Evolutionary conservation across 2,797 vertebrate species (phyloP).

Genomic region (Ceryle rudis): DNA sequence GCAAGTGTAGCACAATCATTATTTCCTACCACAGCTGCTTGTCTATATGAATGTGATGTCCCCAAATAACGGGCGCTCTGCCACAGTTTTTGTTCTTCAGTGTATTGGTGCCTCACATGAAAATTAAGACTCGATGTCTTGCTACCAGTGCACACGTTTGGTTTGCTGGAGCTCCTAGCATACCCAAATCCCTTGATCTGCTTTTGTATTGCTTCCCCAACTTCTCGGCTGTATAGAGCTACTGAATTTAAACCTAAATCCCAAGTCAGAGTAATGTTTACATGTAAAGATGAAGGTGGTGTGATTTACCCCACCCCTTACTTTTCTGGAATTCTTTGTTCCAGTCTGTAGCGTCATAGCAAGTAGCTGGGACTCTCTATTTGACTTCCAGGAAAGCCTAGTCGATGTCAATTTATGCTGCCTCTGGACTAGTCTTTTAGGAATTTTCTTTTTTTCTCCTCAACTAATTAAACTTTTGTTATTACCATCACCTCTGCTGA

Average conservation of each 20-base stretch:
- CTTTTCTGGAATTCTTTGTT: constrained; percentile 17
- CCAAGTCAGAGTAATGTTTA: not conserved
- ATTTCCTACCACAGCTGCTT: not conserved
- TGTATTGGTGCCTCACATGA: not conserved
- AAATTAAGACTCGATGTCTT: not conserved
- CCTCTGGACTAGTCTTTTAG: constrained; percentile 44
- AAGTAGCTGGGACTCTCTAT: not conserved
- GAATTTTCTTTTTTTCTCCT: constrained; percentile 27
- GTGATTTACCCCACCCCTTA: not conserved
- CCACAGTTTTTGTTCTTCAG: not conserved
- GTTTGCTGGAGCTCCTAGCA: not conserved
- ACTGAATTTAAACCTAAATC: not conserved
- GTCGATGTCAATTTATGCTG: constrained; percentile 6
- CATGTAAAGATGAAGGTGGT: not conserved
- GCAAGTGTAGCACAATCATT: not conserved
- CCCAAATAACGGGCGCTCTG: not conserved
- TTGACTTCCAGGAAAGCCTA: constrained; percentile 32
- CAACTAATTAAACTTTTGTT: constrained; percentile 47
- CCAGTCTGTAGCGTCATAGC: not conserved
- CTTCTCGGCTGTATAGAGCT: not conserved
- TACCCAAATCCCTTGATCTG: not conserved
- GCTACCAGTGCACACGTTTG: not conserved
- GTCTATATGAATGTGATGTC: not conserved
- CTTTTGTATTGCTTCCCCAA: not conserved
- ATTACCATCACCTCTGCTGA: not conserved